A percentile compares a stretch with the other conserved stretches of the same genome.
Conservation (phyloP, 2,888 invertebrate species). For the Hoplodrina blanda region DNA sequence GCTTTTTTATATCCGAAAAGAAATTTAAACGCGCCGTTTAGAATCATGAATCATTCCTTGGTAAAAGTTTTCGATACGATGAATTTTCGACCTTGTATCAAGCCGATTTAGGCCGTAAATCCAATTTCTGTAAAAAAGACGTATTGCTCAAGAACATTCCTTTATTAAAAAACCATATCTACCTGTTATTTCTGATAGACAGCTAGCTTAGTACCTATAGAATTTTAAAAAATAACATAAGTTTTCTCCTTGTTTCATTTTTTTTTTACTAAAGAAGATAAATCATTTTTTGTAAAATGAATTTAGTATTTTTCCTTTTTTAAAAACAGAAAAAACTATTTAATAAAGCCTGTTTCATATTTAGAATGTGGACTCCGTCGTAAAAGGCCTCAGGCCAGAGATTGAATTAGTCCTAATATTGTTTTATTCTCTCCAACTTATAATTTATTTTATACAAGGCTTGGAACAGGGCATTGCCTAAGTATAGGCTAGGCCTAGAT, state of each 20-base stretch:
- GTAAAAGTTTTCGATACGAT: no score
- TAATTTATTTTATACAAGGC: neutral
- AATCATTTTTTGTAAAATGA: no score
- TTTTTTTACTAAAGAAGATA: neutral
- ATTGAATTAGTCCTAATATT: neutral
- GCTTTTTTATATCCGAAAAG: no score
- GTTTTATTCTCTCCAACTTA: neutral
- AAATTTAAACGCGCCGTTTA: no score
- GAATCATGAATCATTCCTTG: no score
- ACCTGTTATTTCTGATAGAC: conserved; percentile 45
- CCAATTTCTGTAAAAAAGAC: neutral
- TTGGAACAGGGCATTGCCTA: conserved; percentile 10
- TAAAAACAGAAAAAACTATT: no score
- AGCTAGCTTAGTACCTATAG: conserved; percentile 36
- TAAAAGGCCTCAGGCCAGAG: neutral
- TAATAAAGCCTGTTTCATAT: neutral
- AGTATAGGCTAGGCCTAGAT: conserved; percentile 1
- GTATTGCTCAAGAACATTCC: conserved; percentile 41
- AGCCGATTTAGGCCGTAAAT: no score
- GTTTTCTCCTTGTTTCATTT: conserved; percentile 21
- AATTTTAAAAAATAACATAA: conserved; percentile 2
- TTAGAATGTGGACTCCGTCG: neutral
- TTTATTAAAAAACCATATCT: conserved; percentile 51
- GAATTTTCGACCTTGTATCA: no score
- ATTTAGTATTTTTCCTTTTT: no score